phyloP scores from a whole-genome alignment of 2,797 vertebrate genomes.

The Todus mexicanus region DNA sequence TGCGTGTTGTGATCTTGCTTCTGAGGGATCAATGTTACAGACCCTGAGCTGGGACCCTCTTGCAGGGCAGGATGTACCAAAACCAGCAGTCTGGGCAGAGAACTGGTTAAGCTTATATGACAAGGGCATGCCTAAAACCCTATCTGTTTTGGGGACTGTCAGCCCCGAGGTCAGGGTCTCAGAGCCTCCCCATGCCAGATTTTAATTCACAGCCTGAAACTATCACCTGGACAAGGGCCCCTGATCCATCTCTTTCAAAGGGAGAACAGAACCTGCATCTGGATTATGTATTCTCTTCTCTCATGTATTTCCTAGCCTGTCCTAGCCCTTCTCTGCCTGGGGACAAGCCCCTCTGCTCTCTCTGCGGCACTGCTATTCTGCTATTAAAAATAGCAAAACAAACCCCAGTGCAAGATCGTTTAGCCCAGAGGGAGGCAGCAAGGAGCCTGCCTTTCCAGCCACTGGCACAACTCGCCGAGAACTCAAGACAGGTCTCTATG shows the following conservation, averaged over 20 bases:
- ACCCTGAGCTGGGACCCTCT: background rate
- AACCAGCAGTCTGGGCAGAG: background rate
- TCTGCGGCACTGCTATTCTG: background rate
- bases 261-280: background rate
- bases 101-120: background rate
- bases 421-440: constrained; percentile 18
- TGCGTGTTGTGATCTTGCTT: background rate
- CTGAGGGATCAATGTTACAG: background rate
- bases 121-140: background rate
- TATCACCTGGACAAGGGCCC: background rate
- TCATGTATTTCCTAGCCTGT: background rate
- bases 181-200: background rate
- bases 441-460: background rate
- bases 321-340: background rate
- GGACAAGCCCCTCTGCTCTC: background rate
- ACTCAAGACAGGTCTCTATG: background rate
- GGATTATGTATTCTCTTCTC: background rate
- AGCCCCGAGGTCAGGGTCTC: background rate
- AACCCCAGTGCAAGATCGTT: background rate
- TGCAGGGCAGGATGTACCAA: background rate
- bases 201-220: background rate
- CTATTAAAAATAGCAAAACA: background rate
- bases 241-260: background rate
- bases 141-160: background rate
- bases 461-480: background rate